phyloP scores from a whole-genome alignment of 2,797 vertebrate species.

The Oreonectes daqikongensis region DNA sequence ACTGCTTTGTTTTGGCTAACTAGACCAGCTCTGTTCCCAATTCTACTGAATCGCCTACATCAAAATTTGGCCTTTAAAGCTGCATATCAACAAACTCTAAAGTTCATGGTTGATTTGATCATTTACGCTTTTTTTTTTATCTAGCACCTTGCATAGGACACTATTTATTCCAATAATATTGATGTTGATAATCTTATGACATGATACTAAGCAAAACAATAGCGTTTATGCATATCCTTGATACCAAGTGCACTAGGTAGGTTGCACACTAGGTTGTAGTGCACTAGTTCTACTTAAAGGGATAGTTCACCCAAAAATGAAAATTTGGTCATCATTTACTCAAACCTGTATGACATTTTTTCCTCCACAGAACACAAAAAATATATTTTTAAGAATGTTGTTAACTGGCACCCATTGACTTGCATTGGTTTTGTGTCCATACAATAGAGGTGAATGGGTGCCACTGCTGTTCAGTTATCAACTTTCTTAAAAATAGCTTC shows the following conservation, averaged over 20 bases:
- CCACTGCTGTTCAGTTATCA: too few relatives aligned
- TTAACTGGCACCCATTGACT: too few relatives aligned
- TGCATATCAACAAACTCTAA: background rate
- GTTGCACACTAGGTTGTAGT: too few relatives aligned
- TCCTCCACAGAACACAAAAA: too few relatives aligned
- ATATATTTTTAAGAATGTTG: too few relatives aligned
- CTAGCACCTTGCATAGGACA: background rate
- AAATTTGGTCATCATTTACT: too few relatives aligned
- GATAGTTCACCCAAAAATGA: too few relatives aligned
- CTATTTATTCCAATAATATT: background rate
- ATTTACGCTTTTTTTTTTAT: background rate
- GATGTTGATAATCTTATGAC: background rate
- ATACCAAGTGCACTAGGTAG: background rate
- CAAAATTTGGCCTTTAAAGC: background rate
- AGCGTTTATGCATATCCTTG: background rate
- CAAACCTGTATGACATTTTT: too few relatives aligned
- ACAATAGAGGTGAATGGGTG: too few relatives aligned
- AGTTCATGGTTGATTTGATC: background rate
- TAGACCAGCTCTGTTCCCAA: background rate
- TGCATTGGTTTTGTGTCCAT: too few relatives aligned
- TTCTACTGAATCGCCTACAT: background rate
- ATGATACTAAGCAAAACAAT: background rate
- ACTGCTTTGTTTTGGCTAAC: background rate
- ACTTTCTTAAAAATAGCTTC: too few relatives aligned
- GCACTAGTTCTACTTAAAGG: too few relatives aligned